Percentiles rank a stretch among this genome's conserved stretches.
These are phyloP conservation scores for Bathynomus jamesi DNA, from an alignment of 1,140 invertebrate species.

Conservation along the genomic window DNA sequence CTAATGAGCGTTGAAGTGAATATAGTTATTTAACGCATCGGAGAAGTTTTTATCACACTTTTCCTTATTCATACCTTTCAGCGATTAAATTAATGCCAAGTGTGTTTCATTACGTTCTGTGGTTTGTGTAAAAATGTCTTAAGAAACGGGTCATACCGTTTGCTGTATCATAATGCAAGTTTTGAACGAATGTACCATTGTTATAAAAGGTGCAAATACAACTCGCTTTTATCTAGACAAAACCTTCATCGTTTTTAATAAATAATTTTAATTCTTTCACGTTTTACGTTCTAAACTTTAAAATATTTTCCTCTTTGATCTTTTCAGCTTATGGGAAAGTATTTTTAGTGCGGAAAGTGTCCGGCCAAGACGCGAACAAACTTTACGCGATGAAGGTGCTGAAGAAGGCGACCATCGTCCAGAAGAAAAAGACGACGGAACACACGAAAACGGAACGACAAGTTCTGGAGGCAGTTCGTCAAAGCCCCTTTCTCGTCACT, in stretches of 20 bases:
- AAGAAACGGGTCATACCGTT: too few species aligned
- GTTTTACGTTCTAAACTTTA: constrained; percentile 12
- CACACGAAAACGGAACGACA: constrained; percentile 84
- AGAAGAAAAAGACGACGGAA: constrained; percentile 68
- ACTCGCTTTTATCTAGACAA: too few species aligned
- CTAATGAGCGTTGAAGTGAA: too few species aligned
- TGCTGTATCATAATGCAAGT: too few species aligned
- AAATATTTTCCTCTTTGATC: constrained; percentile 45
- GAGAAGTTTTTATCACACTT: too few species aligned
- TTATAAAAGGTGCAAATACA: background rate
- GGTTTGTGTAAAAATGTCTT: too few species aligned
- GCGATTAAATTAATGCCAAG: too few species aligned
- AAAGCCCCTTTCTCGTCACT: constrained; percentile 83
- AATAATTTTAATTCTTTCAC: background rate
- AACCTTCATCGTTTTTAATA: background rate
- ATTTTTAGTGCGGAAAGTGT: constrained; percentile 66
- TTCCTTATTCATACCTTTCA: too few species aligned
- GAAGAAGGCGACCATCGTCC: constrained; percentile 59
- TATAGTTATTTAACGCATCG: too few species aligned
- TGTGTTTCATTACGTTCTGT: too few species aligned
- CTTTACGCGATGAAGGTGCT: constrained; percentile 93
- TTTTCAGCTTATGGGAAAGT: constrained; percentile 89
- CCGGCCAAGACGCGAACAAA: constrained; percentile 59
- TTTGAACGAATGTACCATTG: background rate
- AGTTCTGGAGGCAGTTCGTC: constrained; percentile 78